A percentile compares a stretch with the other conserved stretches of the same genome.
Evolutionary conservation across 2,113 vertebrate genomes (phyloP).

Genomic region (Paralichthys olivaceus): DNA sequence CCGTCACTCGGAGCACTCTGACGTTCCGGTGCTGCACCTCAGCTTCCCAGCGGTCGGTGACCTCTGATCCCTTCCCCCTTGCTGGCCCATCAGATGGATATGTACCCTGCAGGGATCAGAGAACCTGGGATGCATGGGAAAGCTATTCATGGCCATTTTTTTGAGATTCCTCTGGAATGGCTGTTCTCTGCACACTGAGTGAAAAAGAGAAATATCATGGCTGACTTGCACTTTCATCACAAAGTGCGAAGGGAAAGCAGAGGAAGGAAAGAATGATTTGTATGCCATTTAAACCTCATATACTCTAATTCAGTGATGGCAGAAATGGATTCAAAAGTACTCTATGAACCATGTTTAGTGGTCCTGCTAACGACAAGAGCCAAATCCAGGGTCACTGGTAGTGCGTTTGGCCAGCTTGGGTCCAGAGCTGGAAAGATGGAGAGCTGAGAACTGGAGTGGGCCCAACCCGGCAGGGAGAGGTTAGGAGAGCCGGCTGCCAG

Average conservation of each 20-base stretch:
- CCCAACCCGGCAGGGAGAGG: conserved; percentile 56
- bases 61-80: conserved; percentile 50
- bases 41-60: conserved; percentile 53
- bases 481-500: conserved; percentile 56
- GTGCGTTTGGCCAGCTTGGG: conserved; percentile 37
- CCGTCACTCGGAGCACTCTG: conserved; percentile 63
- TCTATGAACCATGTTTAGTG: conserved; percentile 54
- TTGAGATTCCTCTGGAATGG: conserved; percentile 38
- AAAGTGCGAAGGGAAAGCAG: conserved; percentile 25
- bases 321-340: conserved; percentile 58
- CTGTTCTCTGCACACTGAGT: conserved; percentile 6
- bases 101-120: conserved; percentile 68
- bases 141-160: conserved; percentile 55
- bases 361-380: conserved; percentile 36
- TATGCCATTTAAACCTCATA: conserved; percentile 58
- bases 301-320: conserved; percentile 57
- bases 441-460: conserved; percentile 50
- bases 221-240: conserved; percentile 56
- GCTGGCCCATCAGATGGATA: conserved; percentile 57
- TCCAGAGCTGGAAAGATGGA: conserved; percentile 48
- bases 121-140: conserved; percentile 56
- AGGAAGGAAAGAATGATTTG: conserved; percentile 56
- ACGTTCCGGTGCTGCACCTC: conserved; percentile 53
- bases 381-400: conserved; percentile 54
- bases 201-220: conserved; percentile 54